These are phyloP conservation scores for Macaca nemestrina DNA, from an alignment of 2,113 vertebrate genomes.

Conservation along the genomic window DNA sequence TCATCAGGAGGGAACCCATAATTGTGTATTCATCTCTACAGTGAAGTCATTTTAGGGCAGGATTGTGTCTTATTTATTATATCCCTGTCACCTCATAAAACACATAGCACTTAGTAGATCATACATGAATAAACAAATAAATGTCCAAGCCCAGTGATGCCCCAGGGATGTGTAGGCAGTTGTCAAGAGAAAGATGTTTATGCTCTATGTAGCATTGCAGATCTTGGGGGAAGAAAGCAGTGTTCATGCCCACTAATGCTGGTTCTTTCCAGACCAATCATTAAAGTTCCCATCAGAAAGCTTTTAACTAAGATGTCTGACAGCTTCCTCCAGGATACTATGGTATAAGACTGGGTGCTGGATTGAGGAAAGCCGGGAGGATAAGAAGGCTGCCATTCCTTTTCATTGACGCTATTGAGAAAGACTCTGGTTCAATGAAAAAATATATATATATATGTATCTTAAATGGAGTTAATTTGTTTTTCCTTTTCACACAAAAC, in stretches of 20 bases:
- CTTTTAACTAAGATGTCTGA: constrained; percentile 69
- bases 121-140: not conserved
- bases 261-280: constrained; percentile 65
- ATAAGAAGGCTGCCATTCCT: not conserved
- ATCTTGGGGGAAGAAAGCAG: not conserved
- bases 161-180: not conserved
- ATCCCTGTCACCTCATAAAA: not conserved
- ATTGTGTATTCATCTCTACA: not conserved
- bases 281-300: constrained; percentile 64
- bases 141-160: not conserved
- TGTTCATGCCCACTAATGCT: not conserved
- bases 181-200: not conserved
- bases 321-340: constrained; percentile 51
- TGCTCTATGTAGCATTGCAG: not conserved
- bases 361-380: not conserved
- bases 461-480: constrained; percentile 70
- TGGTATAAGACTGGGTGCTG: not conserved
- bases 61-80: not conserved
- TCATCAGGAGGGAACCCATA: not conserved
- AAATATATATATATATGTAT: not conserved
- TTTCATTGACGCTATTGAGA: constrained; percentile 60
- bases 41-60: not conserved
- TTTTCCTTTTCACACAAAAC: constrained; percentile 63
- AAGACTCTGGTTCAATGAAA: constrained; percentile 64
- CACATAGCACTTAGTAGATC: not conserved